These are phyloP conservation scores for Phalanger gymnotis DNA, from an alignment of 2,797 vertebrate species.

Conservation along the genomic window DNA sequence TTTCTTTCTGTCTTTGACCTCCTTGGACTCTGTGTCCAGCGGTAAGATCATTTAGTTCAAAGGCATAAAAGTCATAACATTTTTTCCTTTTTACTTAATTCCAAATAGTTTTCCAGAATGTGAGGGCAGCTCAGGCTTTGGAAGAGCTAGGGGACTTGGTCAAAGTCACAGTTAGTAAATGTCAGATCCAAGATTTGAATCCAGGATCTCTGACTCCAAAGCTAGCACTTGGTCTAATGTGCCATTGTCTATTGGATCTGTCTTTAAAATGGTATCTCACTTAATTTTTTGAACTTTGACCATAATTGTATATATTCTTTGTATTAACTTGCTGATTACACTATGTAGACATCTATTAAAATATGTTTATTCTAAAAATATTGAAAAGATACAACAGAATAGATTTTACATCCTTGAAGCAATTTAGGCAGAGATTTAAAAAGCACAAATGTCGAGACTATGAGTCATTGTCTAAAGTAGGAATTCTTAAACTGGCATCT, in stretches of 20 bases:
- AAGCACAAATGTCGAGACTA: slow-evolving; percentile 43
- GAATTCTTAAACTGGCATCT: background rate
- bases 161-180: background rate
- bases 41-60: background rate
- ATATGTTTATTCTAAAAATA: slow-evolving; percentile 37
- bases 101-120: background rate
- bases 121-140: background rate
- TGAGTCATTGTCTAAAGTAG: slow-evolving; percentile 36
- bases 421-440: slow-evolving; percentile 23
- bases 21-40: background rate
- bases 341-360: slow-evolving; percentile 21
- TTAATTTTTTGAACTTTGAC: slow-evolving; percentile 18
- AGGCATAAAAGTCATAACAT: too few species aligned
- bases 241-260: background rate
- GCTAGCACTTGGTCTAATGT: background rate
- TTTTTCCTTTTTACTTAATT: background rate
- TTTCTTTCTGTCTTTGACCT: background rate
- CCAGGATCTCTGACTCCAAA: background rate
- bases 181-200: background rate
- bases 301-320: background rate
- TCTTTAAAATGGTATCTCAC: background rate
- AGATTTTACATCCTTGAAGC: background rate
- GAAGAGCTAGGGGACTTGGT: background rate
- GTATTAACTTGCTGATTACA: slow-evolving; percentile 27
- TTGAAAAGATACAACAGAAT: background rate